Evolutionary conservation across 2,797 vertebrate genomes (phyloP).

Genomic region (Pygocentrus nattereri): DNA sequence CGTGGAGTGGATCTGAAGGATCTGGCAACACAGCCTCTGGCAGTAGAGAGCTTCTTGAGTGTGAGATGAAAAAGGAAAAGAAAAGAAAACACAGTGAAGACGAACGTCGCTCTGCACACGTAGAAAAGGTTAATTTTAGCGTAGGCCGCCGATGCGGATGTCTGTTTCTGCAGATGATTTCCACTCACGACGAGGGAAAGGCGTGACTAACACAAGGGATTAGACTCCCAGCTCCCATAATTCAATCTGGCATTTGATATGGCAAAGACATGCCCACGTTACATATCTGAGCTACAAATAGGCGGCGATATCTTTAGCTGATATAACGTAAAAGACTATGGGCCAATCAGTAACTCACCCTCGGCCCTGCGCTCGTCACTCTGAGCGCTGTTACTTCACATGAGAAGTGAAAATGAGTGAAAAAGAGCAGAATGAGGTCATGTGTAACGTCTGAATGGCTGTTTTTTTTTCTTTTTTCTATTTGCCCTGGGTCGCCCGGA

Average conservation of each 20-base stretch:
- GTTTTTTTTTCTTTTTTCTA: constrained; percentile 20
- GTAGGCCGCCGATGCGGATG: constrained; percentile 46
- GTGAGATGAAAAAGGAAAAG: not conserved
- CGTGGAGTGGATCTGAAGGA: constrained; percentile 74
- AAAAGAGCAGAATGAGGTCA: constrained; percentile 23
- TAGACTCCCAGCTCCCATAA: not conserved
- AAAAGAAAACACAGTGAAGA: constrained; percentile 61
- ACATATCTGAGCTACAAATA: not conserved
- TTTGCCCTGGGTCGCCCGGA: constrained; percentile 43
- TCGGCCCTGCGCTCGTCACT: not conserved
- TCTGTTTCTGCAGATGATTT: constrained; percentile 45
- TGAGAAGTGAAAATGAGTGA: not conserved
- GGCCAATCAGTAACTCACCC: not conserved
- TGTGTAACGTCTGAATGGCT: not conserved
- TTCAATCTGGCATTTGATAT: constrained; percentile 3
- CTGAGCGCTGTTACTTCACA: not conserved
- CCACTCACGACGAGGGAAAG: constrained; percentile 54
- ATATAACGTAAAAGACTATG: not conserved
- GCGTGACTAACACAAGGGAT: constrained; percentile 43
- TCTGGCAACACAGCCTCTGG: not conserved
- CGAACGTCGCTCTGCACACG: constrained; percentile 56
- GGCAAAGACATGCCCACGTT: constrained; percentile 1
- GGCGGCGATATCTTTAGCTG: not conserved
- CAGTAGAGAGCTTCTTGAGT: constrained; percentile 60
- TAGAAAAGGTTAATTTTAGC: constrained; percentile 43